Base-by-base conservation (phyloP, 1,140 invertebrate genomes). In the Polypedilum vanderplanki region DNA sequence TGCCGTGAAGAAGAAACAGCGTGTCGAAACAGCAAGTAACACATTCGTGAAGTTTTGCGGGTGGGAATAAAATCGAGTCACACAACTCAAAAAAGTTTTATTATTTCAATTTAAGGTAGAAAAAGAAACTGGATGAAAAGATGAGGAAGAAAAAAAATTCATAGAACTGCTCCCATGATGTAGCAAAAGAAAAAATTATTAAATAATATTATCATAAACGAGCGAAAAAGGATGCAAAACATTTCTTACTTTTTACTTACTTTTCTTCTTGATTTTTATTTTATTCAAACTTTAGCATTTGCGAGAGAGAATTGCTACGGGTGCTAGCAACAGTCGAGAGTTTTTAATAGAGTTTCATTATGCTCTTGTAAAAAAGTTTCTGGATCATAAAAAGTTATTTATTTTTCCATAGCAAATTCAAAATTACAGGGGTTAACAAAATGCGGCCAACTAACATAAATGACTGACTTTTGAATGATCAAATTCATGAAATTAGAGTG, bases 301-400 rank as follows among this genome's bases (percentile, higher is more conserved):
- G 65, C 65, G 18, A 12, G 46, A 57, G 46, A 12, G 46, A 57
- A 70, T 70, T 70, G 65, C 65, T 70, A 22, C 17, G 65, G 65
- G 65, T 70, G 65, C 18, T 70, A 22, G 65, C 65, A 70, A 70
- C 46, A 57, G 65, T 57, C 4, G 12, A 57, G 46, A 70, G 65
- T 20, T 18, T 70, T 70, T 70, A 70, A 70, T 70, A 70, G 65
- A 70, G 65, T 70, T 70, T 70, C 65, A 70, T 70, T 70, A 70
- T 70, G 18, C 18, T 70, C n/a, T 18, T 20, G 20, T 22, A 22
- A 18, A 70, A 67, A 70, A 70, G 65, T 70, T 70, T 70, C 17
- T 22, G 65, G 65, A 70, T 70, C 65, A 70, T 70, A 70, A 70
- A 70, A 70, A 70, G 20, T 20, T 70, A 70, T 70, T 70, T 70